Conservation (phyloP, 2,113 vertebrate species). For the Oreotrochilus melanogaster region DNA sequence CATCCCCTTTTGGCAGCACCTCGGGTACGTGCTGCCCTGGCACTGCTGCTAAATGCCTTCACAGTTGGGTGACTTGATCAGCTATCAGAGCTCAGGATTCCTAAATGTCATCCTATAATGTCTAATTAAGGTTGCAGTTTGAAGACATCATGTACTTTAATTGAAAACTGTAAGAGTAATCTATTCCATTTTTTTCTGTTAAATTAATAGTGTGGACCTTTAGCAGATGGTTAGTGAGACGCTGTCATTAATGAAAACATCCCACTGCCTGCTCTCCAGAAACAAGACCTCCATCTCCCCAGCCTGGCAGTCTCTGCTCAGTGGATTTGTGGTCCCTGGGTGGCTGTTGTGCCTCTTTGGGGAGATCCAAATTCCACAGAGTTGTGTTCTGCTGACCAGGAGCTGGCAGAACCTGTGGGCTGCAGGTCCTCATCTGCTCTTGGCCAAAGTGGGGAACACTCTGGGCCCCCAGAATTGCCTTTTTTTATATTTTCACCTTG, state of each 20-base stretch:
- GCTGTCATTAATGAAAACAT: slow-evolving; percentile 61
- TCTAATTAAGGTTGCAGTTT: slow-evolving; percentile 77
- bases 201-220: slow-evolving; percentile 73
- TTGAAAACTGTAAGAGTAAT: slow-evolving; percentile 74
- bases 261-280: not conserved
- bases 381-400: not conserved
- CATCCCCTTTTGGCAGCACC: fast-evolving
- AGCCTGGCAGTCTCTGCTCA: not conserved
- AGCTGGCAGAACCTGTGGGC: not conserved
- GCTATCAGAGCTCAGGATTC: slow-evolving; percentile 32
- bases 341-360: not conserved
- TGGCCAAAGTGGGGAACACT: not conserved
- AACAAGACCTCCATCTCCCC: not conserved
- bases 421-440: not conserved
- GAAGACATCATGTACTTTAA: slow-evolving; percentile 76
- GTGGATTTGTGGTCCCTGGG: not conserved
- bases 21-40: not conserved
- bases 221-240: slow-evolving; percentile 64
- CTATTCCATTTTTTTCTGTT: slow-evolving; percentile 51
- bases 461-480: not conserved
- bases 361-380: not conserved
- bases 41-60: not conserved
- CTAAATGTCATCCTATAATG: slow-evolving; percentile 76
- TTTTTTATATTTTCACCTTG: fast-evolving
- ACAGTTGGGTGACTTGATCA: not conserved